These are phyloP conservation scores for Coluber constrictor DNA, from an alignment of 2,797 vertebrate species.

Conservation along the genomic window DNA sequence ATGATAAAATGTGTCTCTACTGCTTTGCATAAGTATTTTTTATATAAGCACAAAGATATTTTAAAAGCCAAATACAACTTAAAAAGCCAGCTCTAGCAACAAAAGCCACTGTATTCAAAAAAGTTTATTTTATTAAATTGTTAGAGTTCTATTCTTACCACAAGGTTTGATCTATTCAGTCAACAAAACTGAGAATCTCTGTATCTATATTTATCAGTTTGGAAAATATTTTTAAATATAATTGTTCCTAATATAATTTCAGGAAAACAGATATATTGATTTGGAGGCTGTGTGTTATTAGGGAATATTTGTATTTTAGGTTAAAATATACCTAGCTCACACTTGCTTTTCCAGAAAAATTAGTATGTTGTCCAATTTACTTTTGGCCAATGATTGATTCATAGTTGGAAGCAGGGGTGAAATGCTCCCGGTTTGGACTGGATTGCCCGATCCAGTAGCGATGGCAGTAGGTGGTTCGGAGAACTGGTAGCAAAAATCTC, in stretches of 20 bases:
- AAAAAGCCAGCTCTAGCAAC: not conserved
- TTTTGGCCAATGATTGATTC: not conserved
- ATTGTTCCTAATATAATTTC: not conserved
- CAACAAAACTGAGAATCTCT: not conserved
- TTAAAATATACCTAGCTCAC: not conserved
- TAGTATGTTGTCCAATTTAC: not conserved
- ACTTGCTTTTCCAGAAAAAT: not conserved
- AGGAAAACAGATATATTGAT: not conserved
- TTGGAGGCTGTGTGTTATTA: not conserved
- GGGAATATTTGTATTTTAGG: not conserved
- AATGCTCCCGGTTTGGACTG: no score
- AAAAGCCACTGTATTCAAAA: not conserved
- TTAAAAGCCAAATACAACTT: not conserved
- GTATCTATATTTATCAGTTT: not conserved
- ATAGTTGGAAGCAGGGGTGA: not conserved
- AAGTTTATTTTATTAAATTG: slow-evolving; percentile 16
- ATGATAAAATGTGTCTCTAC: slow-evolving; percentile 4
- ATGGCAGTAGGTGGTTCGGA: no score
- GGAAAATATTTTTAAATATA: not conserved
- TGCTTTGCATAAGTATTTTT: not conserved
- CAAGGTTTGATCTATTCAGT: not conserved
- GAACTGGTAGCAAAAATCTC: no score
- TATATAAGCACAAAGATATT: slow-evolving; percentile 9
- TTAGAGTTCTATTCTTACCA: not conserved
- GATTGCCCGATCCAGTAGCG: no score